A percentile compares a stretch with the other conserved stretches of the same genome.
phyloP scores from a whole-genome alignment of 2,888 invertebrate genomes.

The Acanthosepion esculentum region DNA sequence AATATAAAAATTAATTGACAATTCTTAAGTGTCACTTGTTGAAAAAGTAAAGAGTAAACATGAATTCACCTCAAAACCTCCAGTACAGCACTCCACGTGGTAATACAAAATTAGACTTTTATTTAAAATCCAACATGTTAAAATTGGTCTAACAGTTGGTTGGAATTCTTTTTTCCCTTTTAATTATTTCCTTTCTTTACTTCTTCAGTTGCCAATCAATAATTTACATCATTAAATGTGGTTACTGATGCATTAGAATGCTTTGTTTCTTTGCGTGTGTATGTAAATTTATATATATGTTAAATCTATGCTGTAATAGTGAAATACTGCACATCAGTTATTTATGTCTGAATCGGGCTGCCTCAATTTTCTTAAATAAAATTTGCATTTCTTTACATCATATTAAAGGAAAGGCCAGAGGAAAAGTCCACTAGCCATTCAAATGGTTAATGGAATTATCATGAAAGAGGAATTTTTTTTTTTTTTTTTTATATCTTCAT shows the following conservation, averaged over 20 bases:
- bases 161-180: background rate
- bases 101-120: conserved; percentile 46
- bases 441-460: no score
- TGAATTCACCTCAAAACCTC: conserved; percentile 36
- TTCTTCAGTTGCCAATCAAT: background rate
- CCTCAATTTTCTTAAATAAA: no score
- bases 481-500: no score
- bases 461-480: no score
- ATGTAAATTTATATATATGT: background rate
- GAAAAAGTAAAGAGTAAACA: background rate
- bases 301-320: background rate
- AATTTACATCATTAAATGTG: background rate
- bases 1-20: conserved; percentile 10
- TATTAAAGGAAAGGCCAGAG: no score
- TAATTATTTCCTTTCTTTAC: background rate
- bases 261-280: background rate
- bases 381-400: no score
- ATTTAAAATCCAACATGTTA: conserved; percentile 46
- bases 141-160: background rate
- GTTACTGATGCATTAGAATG: background rate
- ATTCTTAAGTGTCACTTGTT: background rate
- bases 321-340: conserved; percentile 18
- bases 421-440: no score
- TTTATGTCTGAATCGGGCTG: background rate
- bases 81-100: conserved; percentile 37